Percentiles rank a stretch among this genome's conserved stretches.
These are phyloP conservation scores for Prietella phreatophila DNA, from an alignment of 2,113 vertebrate genomes.

Conservation along the genomic window DNA sequence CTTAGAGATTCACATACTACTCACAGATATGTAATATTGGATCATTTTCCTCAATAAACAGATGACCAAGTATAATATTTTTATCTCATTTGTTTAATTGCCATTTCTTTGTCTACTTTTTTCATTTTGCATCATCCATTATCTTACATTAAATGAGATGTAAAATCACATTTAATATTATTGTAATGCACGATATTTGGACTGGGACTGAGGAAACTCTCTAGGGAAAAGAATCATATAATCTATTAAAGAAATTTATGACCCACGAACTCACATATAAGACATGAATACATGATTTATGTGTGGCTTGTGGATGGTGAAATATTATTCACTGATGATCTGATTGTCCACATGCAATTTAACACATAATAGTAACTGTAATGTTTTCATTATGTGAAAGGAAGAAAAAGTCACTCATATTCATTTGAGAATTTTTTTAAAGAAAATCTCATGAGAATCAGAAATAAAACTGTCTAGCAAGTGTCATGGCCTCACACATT, in stretches of 20 bases:
- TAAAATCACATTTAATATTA: conserved; percentile 7
- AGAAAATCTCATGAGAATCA: conserved; percentile 19
- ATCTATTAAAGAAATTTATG: conserved; percentile 21
- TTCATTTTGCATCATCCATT: conserved; percentile 7
- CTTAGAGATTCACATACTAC: no score
- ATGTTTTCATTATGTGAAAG: conserved; percentile 41
- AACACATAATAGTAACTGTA: conserved; percentile 9
- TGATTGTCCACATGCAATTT: conserved; percentile 21
- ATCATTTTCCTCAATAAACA: no score
- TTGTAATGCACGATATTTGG: neutral
- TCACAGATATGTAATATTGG: no score
- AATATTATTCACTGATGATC: conserved; percentile 12
- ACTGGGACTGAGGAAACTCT: neutral
- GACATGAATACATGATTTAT: conserved; percentile 38
- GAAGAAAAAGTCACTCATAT: conserved; percentile 29
- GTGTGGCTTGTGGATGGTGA: neutral
- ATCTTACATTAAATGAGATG: conserved; percentile 25
- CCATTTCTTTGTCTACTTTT: no score
- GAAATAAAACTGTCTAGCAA: conserved; percentile 9
- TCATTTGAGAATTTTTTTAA: neutral
- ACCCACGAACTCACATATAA: conserved; percentile 8
- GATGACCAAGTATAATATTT: no score
- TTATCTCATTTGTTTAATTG: no score
- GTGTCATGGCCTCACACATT: neutral
- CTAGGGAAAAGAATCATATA: conserved; percentile 7